These are phyloP conservation scores for Dexiosoma caninum DNA, from an alignment of 2,888 invertebrate genomes.

Conservation along the genomic window DNA sequence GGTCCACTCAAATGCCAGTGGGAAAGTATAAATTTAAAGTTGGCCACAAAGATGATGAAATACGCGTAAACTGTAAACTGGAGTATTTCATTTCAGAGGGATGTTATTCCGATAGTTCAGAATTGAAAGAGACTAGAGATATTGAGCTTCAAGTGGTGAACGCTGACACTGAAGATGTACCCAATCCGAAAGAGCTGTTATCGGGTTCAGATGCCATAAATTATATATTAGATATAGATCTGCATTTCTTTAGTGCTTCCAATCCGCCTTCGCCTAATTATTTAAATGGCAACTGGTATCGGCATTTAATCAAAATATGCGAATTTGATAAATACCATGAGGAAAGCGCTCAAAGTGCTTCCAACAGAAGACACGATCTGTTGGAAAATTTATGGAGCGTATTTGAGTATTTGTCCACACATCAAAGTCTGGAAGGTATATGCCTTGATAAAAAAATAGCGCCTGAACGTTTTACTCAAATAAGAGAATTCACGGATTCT, in stretches of 20 bases:
- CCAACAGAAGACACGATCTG: conserved; percentile 81
- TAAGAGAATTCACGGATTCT: conserved; percentile 79
- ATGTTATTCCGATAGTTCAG: conserved; percentile 81
- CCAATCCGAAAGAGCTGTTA: conserved; percentile 68
- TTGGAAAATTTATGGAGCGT: conserved; percentile 83
- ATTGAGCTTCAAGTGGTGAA: conserved; percentile 72
- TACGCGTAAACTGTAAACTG: conserved; percentile 85
- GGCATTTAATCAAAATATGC: conserved; percentile 84
- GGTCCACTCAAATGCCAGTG: conserved; percentile 90
- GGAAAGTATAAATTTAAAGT: conserved; percentile 84
- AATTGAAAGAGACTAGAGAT: conserved; percentile 78
- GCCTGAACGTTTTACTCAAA: conserved; percentile 69
- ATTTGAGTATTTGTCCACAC: conserved; percentile 83
- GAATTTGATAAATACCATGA: conserved; percentile 77
- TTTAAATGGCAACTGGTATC: conserved; percentile 83
- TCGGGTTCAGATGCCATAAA: conserved; percentile 65
- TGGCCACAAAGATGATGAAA: conserved; percentile 84
- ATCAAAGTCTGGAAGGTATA: conserved; percentile 79
- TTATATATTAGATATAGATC: conserved; percentile 87
- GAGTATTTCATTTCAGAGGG: conserved; percentile 92
- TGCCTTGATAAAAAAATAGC: conserved; percentile 72
- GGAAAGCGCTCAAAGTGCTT: conserved; percentile 71
- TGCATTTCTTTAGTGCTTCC: conserved; percentile 92
- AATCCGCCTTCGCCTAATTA: conserved; percentile 90
- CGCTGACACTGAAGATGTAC: conserved; percentile 67